Conservation (phyloP, 2,113 vertebrate species). For the Eudyptes chrysolophus region DNA sequence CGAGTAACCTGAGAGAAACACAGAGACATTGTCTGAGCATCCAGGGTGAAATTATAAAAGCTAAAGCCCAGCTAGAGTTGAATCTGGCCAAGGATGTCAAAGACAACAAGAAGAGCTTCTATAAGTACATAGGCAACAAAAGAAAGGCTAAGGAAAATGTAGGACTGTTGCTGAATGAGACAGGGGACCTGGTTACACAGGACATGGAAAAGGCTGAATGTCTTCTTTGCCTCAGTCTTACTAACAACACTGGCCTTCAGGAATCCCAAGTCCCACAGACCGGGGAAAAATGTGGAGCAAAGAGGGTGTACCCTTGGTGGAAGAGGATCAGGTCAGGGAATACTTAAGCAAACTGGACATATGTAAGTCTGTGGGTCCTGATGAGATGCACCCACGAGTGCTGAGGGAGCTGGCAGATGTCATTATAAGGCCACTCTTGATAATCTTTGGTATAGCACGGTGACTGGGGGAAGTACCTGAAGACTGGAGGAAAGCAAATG, state of each 20-base stretch:
- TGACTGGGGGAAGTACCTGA: neutral
- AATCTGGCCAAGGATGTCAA: neutral
- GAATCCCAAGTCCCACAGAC: neutral
- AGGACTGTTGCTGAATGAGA: neutral
- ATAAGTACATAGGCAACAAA: neutral
- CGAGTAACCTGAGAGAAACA: neutral
- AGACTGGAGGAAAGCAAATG: neutral
- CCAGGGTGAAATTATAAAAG: neutral
- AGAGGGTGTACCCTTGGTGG: neutral
- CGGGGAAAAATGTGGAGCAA: neutral
- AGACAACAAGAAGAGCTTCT: neutral
- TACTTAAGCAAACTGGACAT: neutral
- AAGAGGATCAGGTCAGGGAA: neutral
- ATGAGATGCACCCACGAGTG: neutral
- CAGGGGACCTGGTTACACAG: neutral
- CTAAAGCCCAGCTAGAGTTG: neutral
- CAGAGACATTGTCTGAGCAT: neutral
- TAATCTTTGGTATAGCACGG: neutral
- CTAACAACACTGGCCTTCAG: neutral
- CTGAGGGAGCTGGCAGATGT: neutral
- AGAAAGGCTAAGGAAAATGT: neutral
- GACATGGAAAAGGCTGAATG: neutral
- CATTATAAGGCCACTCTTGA: neutral
- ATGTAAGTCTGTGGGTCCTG: neutral
- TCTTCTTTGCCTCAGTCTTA: neutral